These are phyloP conservation scores for Mythimna pallens DNA, from an alignment of 2,888 invertebrate genomes.

Conservation along the genomic window DNA sequence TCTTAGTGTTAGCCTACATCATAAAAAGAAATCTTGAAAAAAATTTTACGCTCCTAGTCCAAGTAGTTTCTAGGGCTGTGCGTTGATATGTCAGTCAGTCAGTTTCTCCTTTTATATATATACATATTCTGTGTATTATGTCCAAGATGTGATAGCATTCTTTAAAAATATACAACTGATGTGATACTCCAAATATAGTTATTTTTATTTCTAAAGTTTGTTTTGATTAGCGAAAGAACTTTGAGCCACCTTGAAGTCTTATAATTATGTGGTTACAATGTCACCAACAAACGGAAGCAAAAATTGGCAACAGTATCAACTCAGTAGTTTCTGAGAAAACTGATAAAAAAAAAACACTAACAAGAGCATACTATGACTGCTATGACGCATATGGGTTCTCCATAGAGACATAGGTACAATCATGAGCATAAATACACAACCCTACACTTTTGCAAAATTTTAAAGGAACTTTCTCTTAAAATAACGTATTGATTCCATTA, in stretches of 20 bases:
- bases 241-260: slow-evolving; percentile 2
- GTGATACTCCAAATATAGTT: not conserved
- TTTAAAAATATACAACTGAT: not conserved
- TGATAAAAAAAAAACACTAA: slow-evolving; percentile 3
- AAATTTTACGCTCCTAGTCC: too few species aligned
- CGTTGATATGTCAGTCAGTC: too few species aligned
- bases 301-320: slow-evolving; percentile 11
- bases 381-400: slow-evolving; percentile 39
- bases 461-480: too few species aligned
- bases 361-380: slow-evolving; percentile 35
- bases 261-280: slow-evolving; percentile 2
- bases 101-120: too few species aligned
- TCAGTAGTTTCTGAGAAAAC: slow-evolving; percentile 32
- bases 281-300: not conserved
- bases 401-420: not conserved
- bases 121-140: too few species aligned
- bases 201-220: not conserved
- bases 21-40: too few species aligned
- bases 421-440: too few species aligned
- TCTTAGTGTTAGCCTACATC: too few species aligned
- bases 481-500: too few species aligned
- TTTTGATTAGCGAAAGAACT: not conserved
- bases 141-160: not conserved
- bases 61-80: too few species aligned
- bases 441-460: too few species aligned